Base-by-base conservation (phyloP, 1,140 invertebrate species). In the Philaenus spumarius region DNA sequence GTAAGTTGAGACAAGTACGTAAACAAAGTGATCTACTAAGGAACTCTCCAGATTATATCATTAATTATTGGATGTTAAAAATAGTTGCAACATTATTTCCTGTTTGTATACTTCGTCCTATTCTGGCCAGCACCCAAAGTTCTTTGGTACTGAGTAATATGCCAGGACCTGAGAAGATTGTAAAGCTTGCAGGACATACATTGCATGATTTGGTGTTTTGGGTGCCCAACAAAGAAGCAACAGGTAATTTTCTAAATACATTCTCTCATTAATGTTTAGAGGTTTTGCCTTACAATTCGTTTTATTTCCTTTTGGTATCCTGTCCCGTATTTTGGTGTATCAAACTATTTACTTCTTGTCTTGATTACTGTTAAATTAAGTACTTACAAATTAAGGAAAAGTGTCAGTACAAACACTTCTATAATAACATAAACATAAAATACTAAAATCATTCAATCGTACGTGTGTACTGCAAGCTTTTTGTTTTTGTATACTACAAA, bases 111-210 rank as follows among this genome's bases (percentile, higher is more conserved):
- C 62, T 74, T 9, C 56, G 62, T 22, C 64, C 69, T 1, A 34
- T 73, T 19, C 63, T 75, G 19, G 65, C 66, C 17, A 75, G 72
- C 46, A 69, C 63, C 17, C 73, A 76, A 60, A 73, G 72, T 0
- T 72, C 73, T 0, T 58, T 75, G 57, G 69, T 72, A 0, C 64
- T 76, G 12, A 76, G 74, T 55, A 75, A 75, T 52, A 67, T 75
- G 59, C 73, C 73, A 9, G 74, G 74, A 19, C 73, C 74, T 14
- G 60, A 61, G 2, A 37, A 53, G 7, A 50, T 72, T 1, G 69
- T 62, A 20, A 70, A 72, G 24, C 70, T 73, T 48, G 72, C 67
- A n/a, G 70, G 71, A 0, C 51, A 69, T 20, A 63, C 52, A 4
- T 58, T 76, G 15, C 68, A 72, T 40, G 67, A 70, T 53, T 62